A percentile compares a stretch with the other conserved stretches of the same genome.
phyloP scores from a whole-genome alignment of 2,888 invertebrate species.

The Margaritifera margaritifera region DNA sequence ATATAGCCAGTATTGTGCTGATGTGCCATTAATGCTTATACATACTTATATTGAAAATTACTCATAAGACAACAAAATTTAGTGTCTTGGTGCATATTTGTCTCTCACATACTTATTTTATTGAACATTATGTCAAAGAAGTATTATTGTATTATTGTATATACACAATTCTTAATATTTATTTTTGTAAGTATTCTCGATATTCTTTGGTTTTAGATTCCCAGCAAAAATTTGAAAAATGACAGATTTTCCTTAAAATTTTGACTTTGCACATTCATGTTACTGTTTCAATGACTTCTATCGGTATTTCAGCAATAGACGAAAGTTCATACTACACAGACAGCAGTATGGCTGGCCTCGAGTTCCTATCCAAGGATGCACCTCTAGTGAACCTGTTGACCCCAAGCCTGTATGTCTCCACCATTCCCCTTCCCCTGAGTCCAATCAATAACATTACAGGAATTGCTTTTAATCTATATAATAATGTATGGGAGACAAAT shows the following conservation, averaged over 20 bases:
- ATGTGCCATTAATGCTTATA: no score
- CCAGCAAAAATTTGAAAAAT: not conserved
- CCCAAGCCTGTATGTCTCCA: conserved; percentile 37
- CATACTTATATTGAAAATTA: no score
- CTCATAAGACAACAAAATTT: no score
- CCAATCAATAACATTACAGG: conserved; percentile 53
- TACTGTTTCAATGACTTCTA: conserved; percentile 5
- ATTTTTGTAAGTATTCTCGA: not conserved
- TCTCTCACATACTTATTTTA: no score
- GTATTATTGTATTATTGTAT: not conserved
- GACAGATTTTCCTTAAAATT: not conserved
- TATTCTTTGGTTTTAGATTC: not conserved
- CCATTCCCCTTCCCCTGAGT: conserved; percentile 52
- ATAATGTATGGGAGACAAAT: conserved; percentile 69
- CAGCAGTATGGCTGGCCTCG: conserved; percentile 26
- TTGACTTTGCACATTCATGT: not conserved
- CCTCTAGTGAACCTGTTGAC: conserved; percentile 53
- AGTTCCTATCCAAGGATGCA: conserved; percentile 49
- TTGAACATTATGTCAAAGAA: no score
- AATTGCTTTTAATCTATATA: conserved; percentile 62
- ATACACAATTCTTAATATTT: not conserved
- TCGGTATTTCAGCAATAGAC: conserved; percentile 46
- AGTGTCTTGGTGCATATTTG: no score
- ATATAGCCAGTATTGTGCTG: no score
- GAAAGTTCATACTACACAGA: conserved; percentile 53